Evolutionary conservation across 2,113 vertebrate species (phyloP).

Genomic region (Podarcis raffonei): DNA sequence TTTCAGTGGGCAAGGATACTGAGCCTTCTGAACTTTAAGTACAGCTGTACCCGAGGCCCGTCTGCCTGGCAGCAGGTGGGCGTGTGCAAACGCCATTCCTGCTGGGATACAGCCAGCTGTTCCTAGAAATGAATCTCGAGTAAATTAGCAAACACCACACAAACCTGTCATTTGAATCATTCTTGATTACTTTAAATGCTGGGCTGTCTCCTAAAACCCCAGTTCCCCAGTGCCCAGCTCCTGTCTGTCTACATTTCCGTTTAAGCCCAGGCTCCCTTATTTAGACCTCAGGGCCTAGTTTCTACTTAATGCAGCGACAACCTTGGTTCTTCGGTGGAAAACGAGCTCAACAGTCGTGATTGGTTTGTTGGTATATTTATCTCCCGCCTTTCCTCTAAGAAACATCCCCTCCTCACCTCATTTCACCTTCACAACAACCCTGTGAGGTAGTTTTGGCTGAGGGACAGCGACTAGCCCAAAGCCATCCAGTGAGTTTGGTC

Average conservation of each 20-base stretch:
- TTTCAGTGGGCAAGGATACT: constrained; percentile 70
- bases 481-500: too few species aligned
- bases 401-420: too few species aligned
- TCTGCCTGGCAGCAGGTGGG: constrained; percentile 77
- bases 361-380: too few species aligned
- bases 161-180: constrained; percentile 77
- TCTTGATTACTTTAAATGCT: constrained; percentile 70
- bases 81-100: constrained; percentile 70
- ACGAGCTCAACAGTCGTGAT: background rate
- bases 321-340: background rate
- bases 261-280: background rate
- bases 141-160: constrained; percentile 79
- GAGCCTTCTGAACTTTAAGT: constrained; percentile 71
- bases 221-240: background rate
- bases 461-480: too few species aligned
- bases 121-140: constrained; percentile 75
- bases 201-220: constrained; percentile 43
- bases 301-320: background rate
- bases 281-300: too few species aligned
- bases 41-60: constrained; percentile 64
- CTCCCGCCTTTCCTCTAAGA: too few species aligned
- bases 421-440: too few species aligned
- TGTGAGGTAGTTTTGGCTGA: too few species aligned
- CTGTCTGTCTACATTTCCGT: background rate
- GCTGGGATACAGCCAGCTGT: constrained; percentile 79